phyloP scores from a whole-genome alignment of 2,797 vertebrate genomes.

The Aplochiton taeniatus region DNA sequence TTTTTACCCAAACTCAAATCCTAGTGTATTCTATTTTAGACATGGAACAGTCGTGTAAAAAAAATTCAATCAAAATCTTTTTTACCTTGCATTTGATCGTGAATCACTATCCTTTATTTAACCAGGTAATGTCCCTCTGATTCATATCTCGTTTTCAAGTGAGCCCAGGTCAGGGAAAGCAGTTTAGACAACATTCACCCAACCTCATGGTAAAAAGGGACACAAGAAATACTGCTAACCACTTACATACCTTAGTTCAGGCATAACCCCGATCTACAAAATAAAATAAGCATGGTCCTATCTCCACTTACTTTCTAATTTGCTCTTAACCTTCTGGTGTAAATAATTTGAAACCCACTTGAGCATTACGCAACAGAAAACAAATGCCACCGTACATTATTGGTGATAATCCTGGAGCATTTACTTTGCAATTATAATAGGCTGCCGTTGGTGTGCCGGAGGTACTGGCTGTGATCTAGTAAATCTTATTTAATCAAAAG shows the following conservation, averaged over 20 bases:
- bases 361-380: background rate
- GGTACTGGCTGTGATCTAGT: conserved; percentile 5
- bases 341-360: conserved; percentile 14
- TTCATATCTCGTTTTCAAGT: too few relatives aligned
- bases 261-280: background rate
- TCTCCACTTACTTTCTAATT: conserved; percentile 9
- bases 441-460: background rate
- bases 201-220: too few relatives aligned
- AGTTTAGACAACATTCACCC: too few relatives aligned
- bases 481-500: conserved; percentile 5
- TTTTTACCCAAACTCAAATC: too few relatives aligned
- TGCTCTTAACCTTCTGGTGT: conserved; percentile 5
- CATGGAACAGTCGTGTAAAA: too few relatives aligned
- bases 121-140: too few relatives aligned
- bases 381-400: conserved; percentile 14
- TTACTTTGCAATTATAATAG: background rate
- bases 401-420: background rate
- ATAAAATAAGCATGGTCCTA: background rate
- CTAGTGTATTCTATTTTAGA: too few relatives aligned
- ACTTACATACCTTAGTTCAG: background rate
- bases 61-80: too few relatives aligned
- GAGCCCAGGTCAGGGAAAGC: too few relatives aligned
- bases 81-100: too few relatives aligned
- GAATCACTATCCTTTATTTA: too few relatives aligned
- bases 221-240: too few relatives aligned